phyloP scores from a whole-genome alignment of 2,113 vertebrate genomes.

The Acrocephalus kingi region DNA sequence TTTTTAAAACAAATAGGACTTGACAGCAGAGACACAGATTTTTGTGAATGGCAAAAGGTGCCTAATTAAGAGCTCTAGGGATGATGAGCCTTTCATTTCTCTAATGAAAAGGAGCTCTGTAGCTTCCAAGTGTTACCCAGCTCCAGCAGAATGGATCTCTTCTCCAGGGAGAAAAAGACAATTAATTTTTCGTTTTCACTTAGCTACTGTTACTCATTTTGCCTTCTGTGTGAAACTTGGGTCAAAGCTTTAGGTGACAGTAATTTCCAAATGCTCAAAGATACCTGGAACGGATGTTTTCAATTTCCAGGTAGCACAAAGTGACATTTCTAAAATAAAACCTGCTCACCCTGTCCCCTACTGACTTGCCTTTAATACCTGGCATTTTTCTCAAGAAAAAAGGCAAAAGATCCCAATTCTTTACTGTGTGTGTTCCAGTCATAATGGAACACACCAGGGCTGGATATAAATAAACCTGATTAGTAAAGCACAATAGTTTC shows the following conservation, averaged over 20 bases:
- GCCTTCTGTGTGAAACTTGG: neutral
- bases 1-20: conserved; percentile 58
- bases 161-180: conserved; percentile 28
- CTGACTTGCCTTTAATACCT: neutral
- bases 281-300: neutral
- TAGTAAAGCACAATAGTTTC: neutral
- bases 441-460: neutral
- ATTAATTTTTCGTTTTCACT: conserved; percentile 13
- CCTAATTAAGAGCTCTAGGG: conserved; percentile 59
- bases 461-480: neutral
- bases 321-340: neutral
- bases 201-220: neutral
- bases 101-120: conserved; percentile 58
- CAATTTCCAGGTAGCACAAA: neutral
- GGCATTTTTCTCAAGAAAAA: neutral
- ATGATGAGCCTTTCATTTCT: conserved; percentile 54
- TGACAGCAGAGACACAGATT: conserved; percentile 45
- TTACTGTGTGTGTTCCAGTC: neutral
- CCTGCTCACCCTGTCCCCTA: neutral
- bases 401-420: neutral
- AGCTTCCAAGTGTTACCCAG: conserved; percentile 22
- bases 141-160: conserved; percentile 9
- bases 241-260: neutral
- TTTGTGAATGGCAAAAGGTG: conserved; percentile 53
- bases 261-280: neutral